Evolutionary conservation across 2,888 invertebrate species (phyloP), one percentile per base, ranked within the genome.

Genomic region (Athripsodes cinereus): DNA sequence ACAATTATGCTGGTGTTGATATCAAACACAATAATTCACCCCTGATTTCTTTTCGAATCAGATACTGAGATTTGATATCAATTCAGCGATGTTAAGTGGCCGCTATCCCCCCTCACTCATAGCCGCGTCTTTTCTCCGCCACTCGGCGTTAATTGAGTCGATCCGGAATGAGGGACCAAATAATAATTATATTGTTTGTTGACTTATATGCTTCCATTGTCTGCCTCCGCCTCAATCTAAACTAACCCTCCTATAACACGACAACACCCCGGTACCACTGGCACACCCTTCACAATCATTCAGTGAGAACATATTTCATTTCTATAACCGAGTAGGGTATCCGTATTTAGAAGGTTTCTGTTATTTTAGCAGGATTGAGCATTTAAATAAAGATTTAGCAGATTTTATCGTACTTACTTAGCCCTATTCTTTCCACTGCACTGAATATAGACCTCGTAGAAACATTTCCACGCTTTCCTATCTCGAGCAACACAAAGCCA

Each of bases 81-180:
- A 62, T 62, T 62, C 58, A 19, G 16, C 22, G 55, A 40, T 40
- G 40, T 40, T 8, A 40, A 40, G 40, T 47, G 56, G 48, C 46
- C 52, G 55, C 55, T 53, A 53, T 52, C 53, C 21, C 55, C 48
- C 50, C 56, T 49, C 53, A 22, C 48, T 46, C 53, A 40, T 18
- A 54, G 52, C 40, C 52, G 40, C 58, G 51, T 48, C 31, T 26
- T 52, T 35, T 51, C 53, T 57, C 56, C 57, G 57, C 51, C 63
- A 62, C 63, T 63, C 58, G 59, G 58, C 63, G 56, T 61, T 63
- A 63, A 63, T 63, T 63, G 63, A 63, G 63, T 60, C 60, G 53
- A 62, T 60, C 58, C 62, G 40, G 40, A 40, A 62, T 59, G 59
- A 55, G 62, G 55, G 52, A 52, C 58, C 22, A 57, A 59, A 55